Conservation (phyloP, 2,113 vertebrate genomes). For the Promerops cafer region DNA sequence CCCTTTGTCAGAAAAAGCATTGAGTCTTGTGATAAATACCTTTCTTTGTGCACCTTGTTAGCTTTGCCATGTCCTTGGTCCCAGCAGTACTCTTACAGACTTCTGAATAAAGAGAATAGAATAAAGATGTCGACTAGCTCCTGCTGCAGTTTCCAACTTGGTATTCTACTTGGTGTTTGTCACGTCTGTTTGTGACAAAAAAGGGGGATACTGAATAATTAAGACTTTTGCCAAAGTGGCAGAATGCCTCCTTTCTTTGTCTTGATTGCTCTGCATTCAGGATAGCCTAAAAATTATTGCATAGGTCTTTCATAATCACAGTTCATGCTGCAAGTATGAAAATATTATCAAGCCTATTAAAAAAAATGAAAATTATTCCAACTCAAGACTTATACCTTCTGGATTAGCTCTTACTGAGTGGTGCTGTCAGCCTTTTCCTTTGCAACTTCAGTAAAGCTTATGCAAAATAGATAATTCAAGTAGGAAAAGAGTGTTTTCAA, state of each 20-base stretch:
- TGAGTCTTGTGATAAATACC: not conserved
- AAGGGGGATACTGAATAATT: not conserved
- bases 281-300: not conserved
- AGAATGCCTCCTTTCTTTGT: not conserved
- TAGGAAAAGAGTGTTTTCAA: not conserved
- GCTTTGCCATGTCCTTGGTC: not conserved
- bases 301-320: not conserved
- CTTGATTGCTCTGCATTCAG: not conserved
- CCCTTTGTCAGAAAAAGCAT: not conserved
- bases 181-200: not conserved
- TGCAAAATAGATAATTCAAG: not conserved
- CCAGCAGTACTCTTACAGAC: not conserved
- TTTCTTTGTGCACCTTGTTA: not conserved
- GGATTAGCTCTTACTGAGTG: not conserved
- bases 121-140: not conserved
- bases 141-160: not conserved
- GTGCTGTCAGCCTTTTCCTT: not conserved
- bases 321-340: not conserved
- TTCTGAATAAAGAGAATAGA: not conserved
- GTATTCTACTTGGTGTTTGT: not conserved
- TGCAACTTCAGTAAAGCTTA: not conserved
- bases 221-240: not conserved
- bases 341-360: not conserved
- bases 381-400: not conserved
- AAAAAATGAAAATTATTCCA: not conserved